phyloP scores from a whole-genome alignment of 2,797 vertebrate species.

The Poeciliopsis turneri region DNA sequence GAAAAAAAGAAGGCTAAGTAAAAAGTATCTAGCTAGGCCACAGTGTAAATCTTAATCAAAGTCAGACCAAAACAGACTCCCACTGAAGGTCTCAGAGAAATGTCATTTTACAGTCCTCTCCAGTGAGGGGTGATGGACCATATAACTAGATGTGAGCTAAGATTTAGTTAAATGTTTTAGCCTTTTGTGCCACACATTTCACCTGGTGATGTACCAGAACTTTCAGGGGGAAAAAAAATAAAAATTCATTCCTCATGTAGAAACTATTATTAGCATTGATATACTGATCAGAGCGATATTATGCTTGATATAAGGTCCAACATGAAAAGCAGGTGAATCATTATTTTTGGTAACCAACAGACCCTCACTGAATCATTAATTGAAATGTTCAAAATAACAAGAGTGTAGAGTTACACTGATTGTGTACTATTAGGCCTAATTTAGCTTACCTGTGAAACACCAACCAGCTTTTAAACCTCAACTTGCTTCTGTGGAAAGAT shows the following conservation, averaged over 20 bases:
- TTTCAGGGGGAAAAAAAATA: conserved; percentile 31
- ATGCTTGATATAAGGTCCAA: not conserved
- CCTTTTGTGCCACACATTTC: conserved; percentile 50
- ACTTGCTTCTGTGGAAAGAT: no score
- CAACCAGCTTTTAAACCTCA: no score
- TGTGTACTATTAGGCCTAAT: no score
- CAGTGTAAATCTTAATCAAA: conserved; percentile 50
- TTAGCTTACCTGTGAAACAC: no score
- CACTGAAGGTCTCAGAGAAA: conserved; percentile 35
- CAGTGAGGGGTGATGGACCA: conserved; percentile 56
- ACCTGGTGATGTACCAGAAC: conserved; percentile 42
- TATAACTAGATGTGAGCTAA: conserved; percentile 41
- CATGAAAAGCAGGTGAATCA: not conserved
- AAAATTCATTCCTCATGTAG: conserved; percentile 22
- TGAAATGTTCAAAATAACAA: not conserved
- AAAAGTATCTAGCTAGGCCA: conserved; percentile 22
- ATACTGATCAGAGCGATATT: not conserved
- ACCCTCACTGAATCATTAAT: not conserved
- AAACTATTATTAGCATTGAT: conserved; percentile 1
- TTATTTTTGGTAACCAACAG: not conserved
- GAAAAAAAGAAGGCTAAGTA: conserved; percentile 23
- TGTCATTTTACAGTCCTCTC: conserved; percentile 39
- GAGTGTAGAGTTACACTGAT: not conserved
- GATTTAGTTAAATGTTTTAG: conserved; percentile 42
- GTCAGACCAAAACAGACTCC: conserved; percentile 38